Percentiles rank a stretch among this genome's conserved stretches.
phyloP scores from a whole-genome alignment of 2,888 invertebrate species.

The Luffia ferchaultella region DNA sequence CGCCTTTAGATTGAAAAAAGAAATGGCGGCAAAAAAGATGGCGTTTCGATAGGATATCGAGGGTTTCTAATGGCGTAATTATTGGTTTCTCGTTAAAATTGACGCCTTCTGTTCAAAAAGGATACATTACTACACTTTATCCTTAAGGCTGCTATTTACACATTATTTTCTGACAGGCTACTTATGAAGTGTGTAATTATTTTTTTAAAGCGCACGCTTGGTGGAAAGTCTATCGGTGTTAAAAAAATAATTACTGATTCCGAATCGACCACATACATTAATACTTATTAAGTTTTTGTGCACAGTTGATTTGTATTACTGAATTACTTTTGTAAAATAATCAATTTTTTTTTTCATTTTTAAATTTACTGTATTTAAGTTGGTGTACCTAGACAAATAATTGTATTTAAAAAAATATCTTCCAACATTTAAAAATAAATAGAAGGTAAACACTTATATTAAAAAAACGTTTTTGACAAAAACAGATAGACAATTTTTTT shows the following conservation, averaged over 20 bases:
- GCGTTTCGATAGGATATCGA: constrained; percentile 48
- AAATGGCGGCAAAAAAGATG: constrained; percentile 22
- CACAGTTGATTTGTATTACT: no score
- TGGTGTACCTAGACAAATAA: no score
- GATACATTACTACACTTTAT: constrained; percentile 32
- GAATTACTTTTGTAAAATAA: no score
- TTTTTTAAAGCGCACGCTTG: not conserved
- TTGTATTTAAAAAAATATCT: no score
- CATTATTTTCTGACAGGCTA: constrained; percentile 59
- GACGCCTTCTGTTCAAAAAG: constrained; percentile 44
- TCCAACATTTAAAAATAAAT: no score
- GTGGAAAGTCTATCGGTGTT: not conserved
- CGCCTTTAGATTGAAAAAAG: constrained; percentile 27
- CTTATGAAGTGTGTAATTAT: constrained; percentile 49
- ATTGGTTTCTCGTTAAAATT: constrained; percentile 51
- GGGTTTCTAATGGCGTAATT: constrained; percentile 57
- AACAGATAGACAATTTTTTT: no score
- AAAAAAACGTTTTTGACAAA: no score
- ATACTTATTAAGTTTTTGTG: no score
- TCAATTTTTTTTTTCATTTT: no score
- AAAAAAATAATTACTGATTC: not conserved
- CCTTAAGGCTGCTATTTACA: constrained; percentile 54
- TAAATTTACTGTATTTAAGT: no score
- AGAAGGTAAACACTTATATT: no score
- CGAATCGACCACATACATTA: not conserved